Evolutionary conservation across 2,113 vertebrate species (phyloP).

Genomic region (Cinclus cinclus): DNA sequence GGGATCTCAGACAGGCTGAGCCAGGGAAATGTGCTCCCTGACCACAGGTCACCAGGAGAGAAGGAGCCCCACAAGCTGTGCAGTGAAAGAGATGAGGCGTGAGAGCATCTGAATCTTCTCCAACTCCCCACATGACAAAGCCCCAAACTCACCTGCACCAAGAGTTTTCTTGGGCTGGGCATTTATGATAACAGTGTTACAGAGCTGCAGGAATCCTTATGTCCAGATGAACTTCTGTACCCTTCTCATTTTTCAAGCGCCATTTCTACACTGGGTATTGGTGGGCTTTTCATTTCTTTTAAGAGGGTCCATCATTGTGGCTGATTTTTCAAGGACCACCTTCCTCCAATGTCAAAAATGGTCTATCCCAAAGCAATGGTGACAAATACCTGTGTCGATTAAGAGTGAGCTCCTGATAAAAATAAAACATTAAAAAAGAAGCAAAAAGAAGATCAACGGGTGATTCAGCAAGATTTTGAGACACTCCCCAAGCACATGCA

Average conservation of each 20-base stretch:
- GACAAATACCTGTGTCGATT: background rate
- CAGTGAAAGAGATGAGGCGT: background rate
- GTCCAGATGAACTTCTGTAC: slow-evolving; percentile 89
- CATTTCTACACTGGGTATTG: slow-evolving; percentile 86
- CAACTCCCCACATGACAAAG: background rate
- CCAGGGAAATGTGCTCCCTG: background rate
- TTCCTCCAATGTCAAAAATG: background rate
- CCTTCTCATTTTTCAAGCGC: slow-evolving; percentile 88
- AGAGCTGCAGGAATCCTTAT: slow-evolving; percentile 85
- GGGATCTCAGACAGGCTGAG: background rate
- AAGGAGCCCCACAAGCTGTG: background rate
- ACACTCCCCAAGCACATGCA: background rate
- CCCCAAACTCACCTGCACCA: background rate
- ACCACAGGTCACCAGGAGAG: background rate
- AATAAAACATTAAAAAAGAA: background rate
- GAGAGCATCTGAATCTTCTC: background rate
- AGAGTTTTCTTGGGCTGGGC: slow-evolving; percentile 85
- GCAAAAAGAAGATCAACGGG: background rate
- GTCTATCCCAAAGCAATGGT: background rate
- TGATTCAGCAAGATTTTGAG: background rate
- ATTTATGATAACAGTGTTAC: slow-evolving; percentile 85
- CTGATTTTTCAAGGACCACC: background rate
- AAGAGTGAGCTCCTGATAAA: background rate
- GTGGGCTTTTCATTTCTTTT: slow-evolving; percentile 89
- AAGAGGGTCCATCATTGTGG: slow-evolving; percentile 82